Base-by-base conservation (phyloP, 1,140 invertebrate genomes). In the Ceratina japonica region DNA sequence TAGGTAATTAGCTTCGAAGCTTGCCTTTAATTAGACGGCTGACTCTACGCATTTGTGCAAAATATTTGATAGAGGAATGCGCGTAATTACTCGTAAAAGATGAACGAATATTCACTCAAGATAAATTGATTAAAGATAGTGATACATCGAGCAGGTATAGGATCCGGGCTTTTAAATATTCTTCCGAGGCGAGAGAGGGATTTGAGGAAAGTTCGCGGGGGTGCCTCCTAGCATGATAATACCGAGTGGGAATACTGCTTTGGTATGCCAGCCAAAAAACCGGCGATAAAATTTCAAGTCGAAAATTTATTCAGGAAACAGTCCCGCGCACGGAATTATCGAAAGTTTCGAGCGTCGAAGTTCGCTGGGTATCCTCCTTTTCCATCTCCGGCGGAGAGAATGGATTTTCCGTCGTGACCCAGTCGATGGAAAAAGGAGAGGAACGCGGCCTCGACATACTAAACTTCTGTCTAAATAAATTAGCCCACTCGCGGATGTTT, bases 251-350 rank as follows among this genome's bases (percentile, higher is more conserved):
- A 49, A 49, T 44, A 15, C 52, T 12, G 54, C 4, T 37, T 77
- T 16, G 22, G 27, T 75, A 65, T 75, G 72, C 49, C 15, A n/a
- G 12, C 24, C 37, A 15, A 63, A 62, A 56, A 52, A 52, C 44
- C 49, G 8, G 8, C 58, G 68, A 71, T 72, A 63, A 77, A 51
- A 77, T 77, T 77, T 71, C 44, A 15, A 16, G 8, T 18, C 10
- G 44, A 15, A 54, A 77, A 77, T 77, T 71, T 72, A 77, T 77
- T 72, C 58, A 51, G 75, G 12, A 77, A 75, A 77, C 58, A 71
- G 44, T 71, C 20, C 16, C 44, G 31, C 54, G 12, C 13, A 12
- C 3, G 7, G 63, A 75, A 68, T 68, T 75, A 75, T 75, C 63
- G 74, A 31, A 61, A 69, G 64, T 68, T 69, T 20, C 22, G 22